Evolutionary conservation across 2,888 invertebrate genomes (phyloP), one percentile per base, ranked within the genome.

Genomic region (Lepas anatifera): DNA sequence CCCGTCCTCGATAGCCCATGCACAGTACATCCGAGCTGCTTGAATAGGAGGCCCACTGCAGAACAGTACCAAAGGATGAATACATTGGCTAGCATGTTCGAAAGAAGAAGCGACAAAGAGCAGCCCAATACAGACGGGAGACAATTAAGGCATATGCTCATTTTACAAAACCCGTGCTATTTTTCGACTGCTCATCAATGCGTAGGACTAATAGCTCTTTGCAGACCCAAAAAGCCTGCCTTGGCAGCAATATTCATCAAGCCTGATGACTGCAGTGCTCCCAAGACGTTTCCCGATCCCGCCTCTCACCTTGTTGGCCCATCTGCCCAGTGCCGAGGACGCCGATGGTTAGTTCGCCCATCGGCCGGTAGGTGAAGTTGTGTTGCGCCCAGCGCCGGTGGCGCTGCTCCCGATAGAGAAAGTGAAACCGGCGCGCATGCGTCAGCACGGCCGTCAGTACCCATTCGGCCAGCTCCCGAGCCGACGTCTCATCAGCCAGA

Each of bases 311-410:
- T 74, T 79, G 77, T 74, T 77, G 78, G 50, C 85, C 85, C 72
- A 85, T 85, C 67, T 77, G 79, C 58, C 85, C 85, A 37, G 83
- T 73, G 22, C 85, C 85, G 43, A 85, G 76, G 70, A 85, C 80
- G 11, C 84, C 85, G 72, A 85, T 77, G 3, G 80, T 82, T 22
- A 85, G 76, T 70, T 83, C 81, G 39, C 77, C 77, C 71, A 85
- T 78, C 2, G 78, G 73, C 66, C 83, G 77, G 70, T 81, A 77
- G 25, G n/a, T 35, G 32, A 35, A 10, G 32, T 11, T n/a, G 22
- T 18, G 16, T 8, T 58, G 32, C 11, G 58, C 22, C 58, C 58
- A 58, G 58, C 35, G 22, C 32, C 10, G 58, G 32, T 32, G 58
- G 18, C 22, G 58, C 58, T 58, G 58, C 7, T 32, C 58, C 35